Evolutionary conservation across 2,113 vertebrate species (phyloP).

Genomic region (Camelus dromedarius): DNA sequence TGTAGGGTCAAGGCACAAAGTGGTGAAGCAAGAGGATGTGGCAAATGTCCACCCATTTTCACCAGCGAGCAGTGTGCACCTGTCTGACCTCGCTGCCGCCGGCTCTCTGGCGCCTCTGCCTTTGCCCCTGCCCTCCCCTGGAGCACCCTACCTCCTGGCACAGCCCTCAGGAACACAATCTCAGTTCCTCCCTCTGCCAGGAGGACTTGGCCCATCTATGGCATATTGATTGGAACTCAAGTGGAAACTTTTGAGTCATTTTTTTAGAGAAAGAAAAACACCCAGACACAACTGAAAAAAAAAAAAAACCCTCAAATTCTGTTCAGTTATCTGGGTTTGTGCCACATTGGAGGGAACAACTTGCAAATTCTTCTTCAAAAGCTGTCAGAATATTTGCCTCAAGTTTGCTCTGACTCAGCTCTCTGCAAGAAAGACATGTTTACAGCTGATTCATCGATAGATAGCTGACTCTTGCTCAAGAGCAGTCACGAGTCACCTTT

Average conservation of each 20-base stretch:
- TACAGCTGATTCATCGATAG: background rate
- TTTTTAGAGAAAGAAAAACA: constrained; percentile 68
- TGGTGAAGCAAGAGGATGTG: background rate
- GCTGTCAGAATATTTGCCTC: constrained; percentile 44
- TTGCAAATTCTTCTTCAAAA: constrained; percentile 64
- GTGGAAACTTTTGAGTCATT: constrained; percentile 63
- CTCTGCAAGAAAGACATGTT: constrained; percentile 12
- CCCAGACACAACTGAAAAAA: constrained; percentile 36
- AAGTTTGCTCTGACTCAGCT: constrained; percentile 70
- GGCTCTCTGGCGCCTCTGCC: background rate
- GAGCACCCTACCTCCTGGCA: background rate
- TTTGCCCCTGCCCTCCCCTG: background rate
- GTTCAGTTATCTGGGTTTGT: constrained; percentile 48
- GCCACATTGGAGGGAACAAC: constrained; percentile 56
- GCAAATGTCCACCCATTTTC: background rate
- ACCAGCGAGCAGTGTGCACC: background rate
- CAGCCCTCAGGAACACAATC: background rate
- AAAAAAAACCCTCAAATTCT: constrained; percentile 12
- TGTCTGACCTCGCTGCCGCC: background rate
- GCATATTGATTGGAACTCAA: constrained; percentile 54
- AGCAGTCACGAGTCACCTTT: background rate
- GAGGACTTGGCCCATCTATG: constrained; percentile 11
- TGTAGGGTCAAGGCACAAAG: background rate
- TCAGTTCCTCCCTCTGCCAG: constrained; percentile 9
- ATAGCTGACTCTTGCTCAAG: background rate